phyloP scores from a whole-genome alignment of 2,113 vertebrate species.

The Narcine bancroftii region DNA sequence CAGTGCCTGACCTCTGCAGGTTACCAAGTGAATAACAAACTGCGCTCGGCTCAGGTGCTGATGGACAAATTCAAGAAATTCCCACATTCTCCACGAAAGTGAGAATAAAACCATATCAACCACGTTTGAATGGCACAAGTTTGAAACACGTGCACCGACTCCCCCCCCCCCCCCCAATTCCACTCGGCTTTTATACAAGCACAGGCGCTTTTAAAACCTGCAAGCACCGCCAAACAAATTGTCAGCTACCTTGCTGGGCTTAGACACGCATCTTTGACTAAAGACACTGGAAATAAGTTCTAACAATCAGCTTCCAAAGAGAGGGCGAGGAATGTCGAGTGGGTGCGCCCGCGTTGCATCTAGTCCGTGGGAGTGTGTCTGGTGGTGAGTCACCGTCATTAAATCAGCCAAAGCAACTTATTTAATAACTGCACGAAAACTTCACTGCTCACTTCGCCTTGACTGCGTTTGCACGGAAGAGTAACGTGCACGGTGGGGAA shows the following conservation, averaged over 20 bases:
- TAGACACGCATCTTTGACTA: background rate
- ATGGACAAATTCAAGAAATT: background rate
- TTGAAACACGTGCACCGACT: background rate
- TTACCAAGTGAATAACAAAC: conserved; percentile 5
- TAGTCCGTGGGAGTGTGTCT: background rate
- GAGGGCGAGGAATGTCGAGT: background rate
- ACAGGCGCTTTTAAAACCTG: background rate
- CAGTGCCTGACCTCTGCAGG: conserved; percentile 31
- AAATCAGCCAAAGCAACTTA: background rate
- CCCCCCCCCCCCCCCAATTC: too few species aligned
- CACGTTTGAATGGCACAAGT: background rate
- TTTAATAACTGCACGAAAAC: background rate
- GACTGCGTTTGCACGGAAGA: background rate
- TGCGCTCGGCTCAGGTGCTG: background rate
- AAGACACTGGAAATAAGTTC: background rate
- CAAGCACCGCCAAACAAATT: background rate
- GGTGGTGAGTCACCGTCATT: background rate
- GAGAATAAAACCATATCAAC: background rate
- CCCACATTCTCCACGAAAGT: background rate
- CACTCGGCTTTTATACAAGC: background rate
- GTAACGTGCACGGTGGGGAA: background rate
- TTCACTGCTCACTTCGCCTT: background rate
- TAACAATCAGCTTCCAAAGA: background rate
- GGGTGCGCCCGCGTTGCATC: background rate
- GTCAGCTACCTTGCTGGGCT: background rate